phyloP scores from a whole-genome alignment of 2,113 vertebrate species.

The Pipra filicauda region DNA sequence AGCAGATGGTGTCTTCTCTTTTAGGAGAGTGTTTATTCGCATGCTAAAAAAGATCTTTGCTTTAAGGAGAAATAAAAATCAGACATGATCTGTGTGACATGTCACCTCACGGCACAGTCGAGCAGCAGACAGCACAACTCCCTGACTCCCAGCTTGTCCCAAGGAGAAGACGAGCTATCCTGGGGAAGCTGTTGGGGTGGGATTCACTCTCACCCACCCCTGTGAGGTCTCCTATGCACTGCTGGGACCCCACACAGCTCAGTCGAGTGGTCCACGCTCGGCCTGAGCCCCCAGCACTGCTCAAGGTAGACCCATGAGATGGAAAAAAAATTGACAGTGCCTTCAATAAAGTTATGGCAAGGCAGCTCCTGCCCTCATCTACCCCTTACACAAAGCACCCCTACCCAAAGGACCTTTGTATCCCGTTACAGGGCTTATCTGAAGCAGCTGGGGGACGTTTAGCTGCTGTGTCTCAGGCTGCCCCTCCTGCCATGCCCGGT shows the following conservation, averaged over 20 bases:
- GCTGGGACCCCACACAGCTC: background rate
- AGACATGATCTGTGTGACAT: background rate
- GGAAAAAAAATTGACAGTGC: background rate
- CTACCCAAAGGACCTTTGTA: background rate
- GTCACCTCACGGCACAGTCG: background rate
- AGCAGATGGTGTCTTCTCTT: constrained; percentile 45
- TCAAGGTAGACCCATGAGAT: fast-evolving
- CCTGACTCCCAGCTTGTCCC: background rate
- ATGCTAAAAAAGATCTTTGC: constrained; percentile 4
- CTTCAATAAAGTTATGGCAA: background rate
- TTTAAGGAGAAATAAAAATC: background rate
- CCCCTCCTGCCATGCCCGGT: background rate
- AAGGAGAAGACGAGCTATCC: background rate
- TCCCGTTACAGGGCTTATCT: background rate
- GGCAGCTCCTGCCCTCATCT: background rate
- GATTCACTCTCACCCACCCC: background rate
- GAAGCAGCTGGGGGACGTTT: background rate
- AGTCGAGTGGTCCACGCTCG: fast-evolving
- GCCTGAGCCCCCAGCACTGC: background rate
- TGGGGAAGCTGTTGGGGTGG: background rate
- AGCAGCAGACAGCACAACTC: background rate
- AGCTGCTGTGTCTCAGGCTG: background rate
- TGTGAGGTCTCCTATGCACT: background rate
- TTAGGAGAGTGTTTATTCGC: constrained; percentile 11
- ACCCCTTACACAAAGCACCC: background rate